Conservation (phyloP, 2,797 vertebrate species). For the Bradypodion pumilum region DNA sequence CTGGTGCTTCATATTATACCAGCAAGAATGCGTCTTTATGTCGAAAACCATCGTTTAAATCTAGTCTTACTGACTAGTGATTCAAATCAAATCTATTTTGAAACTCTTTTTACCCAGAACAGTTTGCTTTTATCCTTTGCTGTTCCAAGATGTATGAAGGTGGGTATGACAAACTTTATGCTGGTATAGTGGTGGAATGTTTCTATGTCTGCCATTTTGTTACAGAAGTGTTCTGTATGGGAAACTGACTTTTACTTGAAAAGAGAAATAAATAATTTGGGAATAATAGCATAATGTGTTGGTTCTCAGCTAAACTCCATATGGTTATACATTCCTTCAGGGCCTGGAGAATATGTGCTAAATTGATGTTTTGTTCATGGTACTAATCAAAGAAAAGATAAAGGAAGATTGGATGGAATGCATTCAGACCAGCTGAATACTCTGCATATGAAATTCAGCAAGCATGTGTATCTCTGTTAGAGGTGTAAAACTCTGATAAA, state of each 20-base stretch:
- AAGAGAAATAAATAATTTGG: not conserved
- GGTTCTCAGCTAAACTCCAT: not conserved
- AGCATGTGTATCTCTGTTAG: not conserved
- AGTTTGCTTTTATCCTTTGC: no score
- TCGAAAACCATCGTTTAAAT: no score
- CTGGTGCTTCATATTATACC: no score
- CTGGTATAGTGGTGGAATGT: not conserved
- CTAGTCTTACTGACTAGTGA: no score
- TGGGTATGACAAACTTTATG: not conserved
- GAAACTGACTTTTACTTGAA: not conserved
- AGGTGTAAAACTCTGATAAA: not conserved
- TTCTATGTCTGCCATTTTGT: not conserved
- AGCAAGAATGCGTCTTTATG: no score
- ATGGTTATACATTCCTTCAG: not conserved
- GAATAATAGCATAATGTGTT: not conserved
- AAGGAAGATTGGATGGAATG: not conserved
- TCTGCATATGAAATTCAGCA: rapidly evolving
- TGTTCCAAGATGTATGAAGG: not conserved
- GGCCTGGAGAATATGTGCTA: not conserved
- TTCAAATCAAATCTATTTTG: no score
- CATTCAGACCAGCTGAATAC: rapidly evolving
- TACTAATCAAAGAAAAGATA: not conserved
- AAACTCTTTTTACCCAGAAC: no score
- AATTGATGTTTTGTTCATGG: not conserved
- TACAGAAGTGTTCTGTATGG: not conserved